Conservation (phyloP, 1,140 invertebrate species). For the Brachionus koreanus region DNA sequence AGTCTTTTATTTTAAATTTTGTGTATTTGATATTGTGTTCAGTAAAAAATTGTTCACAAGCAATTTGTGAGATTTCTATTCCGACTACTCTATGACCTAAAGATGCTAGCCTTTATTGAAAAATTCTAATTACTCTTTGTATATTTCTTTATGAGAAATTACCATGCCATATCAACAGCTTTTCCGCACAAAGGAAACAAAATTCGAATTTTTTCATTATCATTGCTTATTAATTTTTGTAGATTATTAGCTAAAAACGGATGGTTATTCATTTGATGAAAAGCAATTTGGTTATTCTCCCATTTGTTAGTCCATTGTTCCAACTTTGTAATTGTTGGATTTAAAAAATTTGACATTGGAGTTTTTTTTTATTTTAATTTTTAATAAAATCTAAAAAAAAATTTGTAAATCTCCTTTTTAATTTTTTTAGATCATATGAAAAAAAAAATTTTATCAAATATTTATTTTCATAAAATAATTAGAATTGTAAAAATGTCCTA, state of each 20-base stretch:
- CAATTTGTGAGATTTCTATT: neutral
- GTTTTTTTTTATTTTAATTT: neutral
- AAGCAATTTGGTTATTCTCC: neutral
- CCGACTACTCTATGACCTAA: conserved; percentile 4
- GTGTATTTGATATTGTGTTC: conserved; percentile 24
- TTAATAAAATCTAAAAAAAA: neutral
- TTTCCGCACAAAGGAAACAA: conserved; percentile 9
- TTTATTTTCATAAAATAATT: neutral
- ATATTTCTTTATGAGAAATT: neutral
- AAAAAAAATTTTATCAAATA: neutral
- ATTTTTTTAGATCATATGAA: neutral
- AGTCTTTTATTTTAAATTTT: neutral
- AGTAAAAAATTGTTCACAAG: conserved; percentile 26
- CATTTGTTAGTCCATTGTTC: neutral
- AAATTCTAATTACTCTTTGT: neutral
- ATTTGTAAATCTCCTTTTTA: neutral
- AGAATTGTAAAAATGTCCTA: neutral
- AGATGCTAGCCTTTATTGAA: neutral
- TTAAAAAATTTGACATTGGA: neutral
- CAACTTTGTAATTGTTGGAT: neutral
- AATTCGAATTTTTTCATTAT: neutral
- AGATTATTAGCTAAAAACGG: neutral
- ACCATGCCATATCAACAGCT: conserved; percentile 32
- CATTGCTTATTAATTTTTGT: neutral
- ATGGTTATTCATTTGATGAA: neutral